phyloP scores from a whole-genome alignment of 2,113 vertebrate species.

The Erythrocercus mccallii region DNA sequence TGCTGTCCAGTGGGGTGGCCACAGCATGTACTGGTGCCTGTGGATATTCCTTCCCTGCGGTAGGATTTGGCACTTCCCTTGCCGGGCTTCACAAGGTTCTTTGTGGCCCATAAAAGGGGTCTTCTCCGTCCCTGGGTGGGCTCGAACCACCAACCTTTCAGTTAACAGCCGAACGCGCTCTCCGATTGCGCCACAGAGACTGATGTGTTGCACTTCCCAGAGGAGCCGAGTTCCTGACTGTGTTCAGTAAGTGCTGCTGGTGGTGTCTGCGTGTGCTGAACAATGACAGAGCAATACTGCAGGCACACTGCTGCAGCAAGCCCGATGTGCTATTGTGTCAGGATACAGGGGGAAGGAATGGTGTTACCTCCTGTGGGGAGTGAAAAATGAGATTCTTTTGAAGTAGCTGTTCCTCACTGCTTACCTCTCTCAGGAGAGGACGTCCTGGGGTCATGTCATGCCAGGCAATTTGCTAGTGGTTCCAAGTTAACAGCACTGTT shows the following conservation, averaged over 20 bases:
- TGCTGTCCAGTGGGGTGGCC: not conserved
- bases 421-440: not conserved
- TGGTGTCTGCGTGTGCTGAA: not conserved
- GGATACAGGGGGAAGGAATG: not conserved
- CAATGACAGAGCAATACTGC: not conserved
- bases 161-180: conserved; percentile 79
- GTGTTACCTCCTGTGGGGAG: not conserved
- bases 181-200: conserved; percentile 78
- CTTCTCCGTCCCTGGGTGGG: conserved; percentile 71
- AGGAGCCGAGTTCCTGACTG: not conserved
- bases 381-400: not conserved
- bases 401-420: not conserved
- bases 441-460: fast-evolving
- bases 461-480: not conserved
- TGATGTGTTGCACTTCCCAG: fast-evolving
- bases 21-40: not conserved
- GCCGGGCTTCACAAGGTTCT: fast-evolving
- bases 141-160: conserved; percentile 81
- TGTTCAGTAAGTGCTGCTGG: fast-evolving
- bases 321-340: fast-evolving
- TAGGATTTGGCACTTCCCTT: not conserved
- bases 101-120: not conserved
- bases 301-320: not conserved
- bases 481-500: not conserved
- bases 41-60: not conserved